Conservation (phyloP, 2,797 vertebrate species). For the Spheniscus humboldti region DNA sequence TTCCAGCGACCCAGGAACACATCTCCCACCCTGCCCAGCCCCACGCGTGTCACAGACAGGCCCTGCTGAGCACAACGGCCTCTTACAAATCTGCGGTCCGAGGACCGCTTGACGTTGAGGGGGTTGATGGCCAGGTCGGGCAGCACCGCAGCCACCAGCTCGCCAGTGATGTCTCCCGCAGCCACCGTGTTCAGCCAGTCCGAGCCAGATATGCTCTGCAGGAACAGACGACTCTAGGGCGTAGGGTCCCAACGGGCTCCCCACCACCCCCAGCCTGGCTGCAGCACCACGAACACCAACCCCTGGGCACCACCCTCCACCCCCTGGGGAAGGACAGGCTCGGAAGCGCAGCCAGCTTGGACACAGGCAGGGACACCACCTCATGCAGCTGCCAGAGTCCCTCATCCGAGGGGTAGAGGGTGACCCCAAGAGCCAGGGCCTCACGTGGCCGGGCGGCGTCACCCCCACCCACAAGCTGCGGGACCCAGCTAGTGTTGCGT, state of each 20-base stretch:
- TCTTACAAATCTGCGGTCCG: constrained; percentile 86
- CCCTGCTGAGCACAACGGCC: fast-evolving
- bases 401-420: neutral
- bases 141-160: constrained; percentile 82
- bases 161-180: constrained; percentile 82
- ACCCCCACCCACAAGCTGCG: fast-evolving
- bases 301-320: too few species aligned
- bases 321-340: neutral
- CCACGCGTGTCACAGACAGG: fast-evolving
- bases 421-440: neutral
- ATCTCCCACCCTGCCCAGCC: neutral
- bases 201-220: constrained; percentile 87
- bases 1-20: fast-evolving
- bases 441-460: fast-evolving
- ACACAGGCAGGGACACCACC: neutral
- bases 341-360: fast-evolving
- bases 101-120: constrained; percentile 76
- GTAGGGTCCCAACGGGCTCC: fast-evolving
- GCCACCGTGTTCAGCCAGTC: constrained; percentile 88
- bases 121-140: constrained; percentile 73
- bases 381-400: fast-evolving
- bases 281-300: neutral
- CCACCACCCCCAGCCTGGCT: neutral
- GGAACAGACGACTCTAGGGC: neutral
- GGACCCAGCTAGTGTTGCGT: neutral